Percentiles rank a stretch among this genome's conserved stretches.
These are phyloP conservation scores for Augiades crinisus DNA, from an alignment of 2,888 invertebrate species.

Conservation along the genomic window DNA sequence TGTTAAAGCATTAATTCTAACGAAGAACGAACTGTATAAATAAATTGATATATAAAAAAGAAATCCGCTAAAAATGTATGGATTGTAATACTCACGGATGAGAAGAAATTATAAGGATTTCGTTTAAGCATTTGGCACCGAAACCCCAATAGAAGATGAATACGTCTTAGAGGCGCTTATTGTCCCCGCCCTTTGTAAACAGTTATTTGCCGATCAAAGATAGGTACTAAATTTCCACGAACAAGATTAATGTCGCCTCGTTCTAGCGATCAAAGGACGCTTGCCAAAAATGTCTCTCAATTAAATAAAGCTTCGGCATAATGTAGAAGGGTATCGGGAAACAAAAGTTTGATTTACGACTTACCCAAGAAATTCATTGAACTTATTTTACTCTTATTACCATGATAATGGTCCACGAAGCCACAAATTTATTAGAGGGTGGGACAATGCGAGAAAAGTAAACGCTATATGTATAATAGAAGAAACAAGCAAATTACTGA, in stretches of 20 bases:
- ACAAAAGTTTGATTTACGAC: conserved; percentile 9
- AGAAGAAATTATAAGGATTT: too few relatives aligned
- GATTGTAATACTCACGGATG: too few relatives aligned
- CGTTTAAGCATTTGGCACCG: too few relatives aligned
- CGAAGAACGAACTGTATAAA: too few relatives aligned
- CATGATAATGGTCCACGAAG: background rate
- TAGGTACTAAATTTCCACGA: conserved; percentile 25
- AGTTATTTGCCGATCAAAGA: conserved; percentile 22
- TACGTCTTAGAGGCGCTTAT: conserved; percentile 5
- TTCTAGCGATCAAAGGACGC: conserved; percentile 36
- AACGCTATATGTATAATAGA: too few relatives aligned
- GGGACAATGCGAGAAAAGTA: too few relatives aligned
- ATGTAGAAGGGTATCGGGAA: conserved; percentile 11
- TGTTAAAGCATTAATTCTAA: too few relatives aligned
- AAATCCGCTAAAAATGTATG: too few relatives aligned
- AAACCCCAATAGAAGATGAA: conserved; percentile 5
- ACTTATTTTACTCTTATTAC: background rate
- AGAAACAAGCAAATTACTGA: background rate
- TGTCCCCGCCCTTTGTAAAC: conserved; percentile 15
- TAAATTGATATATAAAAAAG: too few relatives aligned
- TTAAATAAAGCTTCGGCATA: conserved; percentile 21
- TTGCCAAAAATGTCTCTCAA: conserved; percentile 40
- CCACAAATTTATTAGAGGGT: background rate
- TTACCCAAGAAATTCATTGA: conserved; percentile 3
- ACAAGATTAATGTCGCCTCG: conserved; percentile 28